These are phyloP conservation scores for Chionodraco myersi DNA, from an alignment of 2,113 vertebrate species.

Conservation along the genomic window DNA sequence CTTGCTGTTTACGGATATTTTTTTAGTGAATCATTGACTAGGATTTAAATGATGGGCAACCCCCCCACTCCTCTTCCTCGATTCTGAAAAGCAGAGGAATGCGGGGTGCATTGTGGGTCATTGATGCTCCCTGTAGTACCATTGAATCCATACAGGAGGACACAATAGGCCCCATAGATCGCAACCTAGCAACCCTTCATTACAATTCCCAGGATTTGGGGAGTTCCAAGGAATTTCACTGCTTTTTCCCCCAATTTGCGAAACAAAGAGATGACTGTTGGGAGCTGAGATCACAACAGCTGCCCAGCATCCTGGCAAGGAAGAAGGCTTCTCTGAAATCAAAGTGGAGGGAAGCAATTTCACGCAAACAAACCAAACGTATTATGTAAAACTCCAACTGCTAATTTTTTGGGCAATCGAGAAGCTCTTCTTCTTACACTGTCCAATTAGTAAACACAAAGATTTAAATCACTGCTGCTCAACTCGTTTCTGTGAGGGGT, in stretches of 20 bases:
- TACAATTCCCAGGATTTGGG: conserved; percentile 76
- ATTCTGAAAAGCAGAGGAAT: conserved; percentile 72
- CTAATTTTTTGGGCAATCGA: neutral
- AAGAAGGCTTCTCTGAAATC: conserved; percentile 35
- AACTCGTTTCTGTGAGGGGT: neutral
- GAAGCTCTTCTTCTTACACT: neutral
- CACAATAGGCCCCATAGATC: conserved; percentile 77
- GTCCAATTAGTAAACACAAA: conserved; percentile 1
- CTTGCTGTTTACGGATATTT: conserved; percentile 28
- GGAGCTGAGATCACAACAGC: conserved; percentile 54
- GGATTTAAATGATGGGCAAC: conserved; percentile 44
- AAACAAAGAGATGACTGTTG: conserved; percentile 71
- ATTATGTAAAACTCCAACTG: conserved; percentile 8
- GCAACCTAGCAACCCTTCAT: conserved; percentile 81
- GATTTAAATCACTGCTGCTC: neutral
- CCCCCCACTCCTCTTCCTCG: conserved; percentile 22
- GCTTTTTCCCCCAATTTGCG: conserved; percentile 32
- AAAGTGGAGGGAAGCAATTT: neutral
- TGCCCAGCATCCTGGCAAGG: conserved; percentile 15
- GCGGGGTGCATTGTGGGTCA: conserved; percentile 69
- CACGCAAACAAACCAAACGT: neutral
- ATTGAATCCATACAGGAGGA: conserved; percentile 69
- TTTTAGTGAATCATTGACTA: conserved; percentile 30
- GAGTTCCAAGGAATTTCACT: conserved; percentile 71
- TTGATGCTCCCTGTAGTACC: conserved; percentile 62